These are phyloP conservation scores for Setophaga coronata DNA, from an alignment of 2,113 vertebrate genomes.

Conservation along the genomic window DNA sequence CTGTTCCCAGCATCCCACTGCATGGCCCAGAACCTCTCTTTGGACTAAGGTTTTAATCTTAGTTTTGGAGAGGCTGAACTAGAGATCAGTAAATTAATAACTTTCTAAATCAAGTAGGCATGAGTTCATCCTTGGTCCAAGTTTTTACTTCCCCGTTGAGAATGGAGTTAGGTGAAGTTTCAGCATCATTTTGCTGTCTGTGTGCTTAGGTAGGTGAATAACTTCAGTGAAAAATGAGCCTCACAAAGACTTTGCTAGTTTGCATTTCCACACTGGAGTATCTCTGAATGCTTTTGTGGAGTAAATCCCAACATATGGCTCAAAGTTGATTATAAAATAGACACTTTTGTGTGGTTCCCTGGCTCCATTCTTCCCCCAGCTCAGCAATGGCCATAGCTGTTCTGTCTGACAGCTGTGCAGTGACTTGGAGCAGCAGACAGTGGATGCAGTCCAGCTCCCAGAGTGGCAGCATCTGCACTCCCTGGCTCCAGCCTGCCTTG, in stretches of 20 bases:
- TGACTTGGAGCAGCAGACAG: not conserved
- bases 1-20: not conserved
- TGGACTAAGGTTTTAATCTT: not conserved
- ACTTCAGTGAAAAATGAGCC: not conserved
- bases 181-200: not conserved
- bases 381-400: not conserved
- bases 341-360: not conserved
- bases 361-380: not conserved
- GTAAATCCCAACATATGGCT: not conserved
- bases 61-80: not conserved
- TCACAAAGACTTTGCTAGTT: not conserved
- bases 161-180: not conserved
- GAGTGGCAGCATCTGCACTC: conserved; percentile 36
- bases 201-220: not conserved
- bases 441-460: conserved; percentile 32
- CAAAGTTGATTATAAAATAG: not conserved
- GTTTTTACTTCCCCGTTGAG: not conserved
- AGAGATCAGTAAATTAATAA: not conserved
- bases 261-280: not conserved
- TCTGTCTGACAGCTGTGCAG: conserved; percentile 37
- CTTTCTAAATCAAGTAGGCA: not conserved
- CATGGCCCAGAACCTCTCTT: not conserved
- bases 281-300: not conserved
- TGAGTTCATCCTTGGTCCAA: not conserved
- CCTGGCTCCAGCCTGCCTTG: not conserved